A percentile compares a stretch with the other conserved stretches of the same genome.
Evolutionary conservation across 2,888 invertebrate species (phyloP).

Genomic region (Nephrocerus scutellatus): DNA sequence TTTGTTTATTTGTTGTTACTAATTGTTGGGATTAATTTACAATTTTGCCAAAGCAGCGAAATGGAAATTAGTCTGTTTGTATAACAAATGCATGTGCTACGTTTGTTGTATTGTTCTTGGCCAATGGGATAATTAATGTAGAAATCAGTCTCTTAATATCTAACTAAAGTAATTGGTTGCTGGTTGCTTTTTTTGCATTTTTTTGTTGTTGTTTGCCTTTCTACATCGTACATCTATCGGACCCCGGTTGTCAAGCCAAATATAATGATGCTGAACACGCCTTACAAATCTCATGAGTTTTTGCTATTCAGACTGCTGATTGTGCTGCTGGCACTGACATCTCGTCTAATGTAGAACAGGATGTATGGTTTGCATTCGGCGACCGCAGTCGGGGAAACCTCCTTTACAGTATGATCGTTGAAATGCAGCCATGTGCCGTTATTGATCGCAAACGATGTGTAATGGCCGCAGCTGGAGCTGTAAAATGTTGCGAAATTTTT

Average conservation of each 20-base stretch:
- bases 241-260: too few relatives aligned
- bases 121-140: too few relatives aligned
- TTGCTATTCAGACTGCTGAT: conserved; percentile 19
- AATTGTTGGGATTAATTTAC: too few relatives aligned
- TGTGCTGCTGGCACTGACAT: conserved; percentile 37
- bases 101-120: too few relatives aligned
- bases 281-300: conserved; percentile 20
- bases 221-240: too few relatives aligned
- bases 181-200: too few relatives aligned
- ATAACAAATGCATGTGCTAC: too few relatives aligned
- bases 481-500: conserved; percentile 17
- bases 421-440: conserved; percentile 79
- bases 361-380: conserved; percentile 77
- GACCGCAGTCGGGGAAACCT: conserved; percentile 55
- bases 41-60: too few relatives aligned
- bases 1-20: too few relatives aligned
- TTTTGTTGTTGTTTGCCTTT: too few relatives aligned
- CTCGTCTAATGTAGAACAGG: conserved; percentile 72
- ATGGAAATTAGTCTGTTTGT: too few relatives aligned
- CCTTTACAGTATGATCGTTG: conserved; percentile 75
- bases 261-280: too few relatives aligned
- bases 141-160: conserved; percentile 25
- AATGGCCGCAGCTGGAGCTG: conserved; percentile 77
- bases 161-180: conserved; percentile 20
- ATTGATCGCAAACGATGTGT: conserved; percentile 76